These are phyloP conservation scores for Bryconaethiops microstoma DNA, from an alignment of 2,797 vertebrate species.

Conservation along the genomic window DNA sequence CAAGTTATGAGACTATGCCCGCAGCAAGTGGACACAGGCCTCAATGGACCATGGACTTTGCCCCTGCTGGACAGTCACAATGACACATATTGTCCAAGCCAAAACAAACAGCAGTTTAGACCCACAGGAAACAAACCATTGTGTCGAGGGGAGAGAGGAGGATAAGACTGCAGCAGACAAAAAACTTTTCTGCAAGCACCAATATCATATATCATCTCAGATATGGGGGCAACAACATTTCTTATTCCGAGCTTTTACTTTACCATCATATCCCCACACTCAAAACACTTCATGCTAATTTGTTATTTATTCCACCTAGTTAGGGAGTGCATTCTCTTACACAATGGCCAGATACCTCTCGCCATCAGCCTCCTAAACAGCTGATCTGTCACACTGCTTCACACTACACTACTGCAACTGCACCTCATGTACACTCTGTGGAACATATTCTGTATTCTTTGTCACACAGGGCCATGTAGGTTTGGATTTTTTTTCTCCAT, in stretches of 20 bases:
- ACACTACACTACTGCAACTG: too few species aligned
- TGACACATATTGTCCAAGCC: conserved; percentile 71
- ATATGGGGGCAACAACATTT: not conserved
- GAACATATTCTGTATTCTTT: too few species aligned
- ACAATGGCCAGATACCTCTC: not conserved
- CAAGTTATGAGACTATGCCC: conserved; percentile 57
- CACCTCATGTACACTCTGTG: too few species aligned
- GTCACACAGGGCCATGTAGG: too few species aligned
- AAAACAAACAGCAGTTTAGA: conserved; percentile 76
- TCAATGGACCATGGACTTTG: conserved; percentile 68
- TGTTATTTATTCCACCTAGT: conserved; percentile 16
- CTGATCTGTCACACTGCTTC: too few species aligned
- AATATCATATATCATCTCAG: conserved; percentile 36
- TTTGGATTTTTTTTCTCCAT: too few species aligned
- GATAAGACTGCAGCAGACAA: conserved; percentile 1
- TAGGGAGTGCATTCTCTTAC: conserved; percentile 14
- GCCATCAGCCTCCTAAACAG: too few species aligned
- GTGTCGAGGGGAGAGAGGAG: conserved; percentile 19
- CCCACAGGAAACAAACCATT: conserved; percentile 65
- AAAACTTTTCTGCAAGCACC: conserved; percentile 22
- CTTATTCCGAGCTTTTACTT: conserved; percentile 3
- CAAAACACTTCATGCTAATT: conserved; percentile 10
- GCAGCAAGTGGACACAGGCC: conserved; percentile 57
- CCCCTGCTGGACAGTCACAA: conserved; percentile 68
- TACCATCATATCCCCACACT: too few species aligned